Percentiles rank a stretch among this genome's conserved stretches.
Evolutionary conservation across 2,888 invertebrate genomes (phyloP).

Genomic region (Zonitis immaculata): DNA sequence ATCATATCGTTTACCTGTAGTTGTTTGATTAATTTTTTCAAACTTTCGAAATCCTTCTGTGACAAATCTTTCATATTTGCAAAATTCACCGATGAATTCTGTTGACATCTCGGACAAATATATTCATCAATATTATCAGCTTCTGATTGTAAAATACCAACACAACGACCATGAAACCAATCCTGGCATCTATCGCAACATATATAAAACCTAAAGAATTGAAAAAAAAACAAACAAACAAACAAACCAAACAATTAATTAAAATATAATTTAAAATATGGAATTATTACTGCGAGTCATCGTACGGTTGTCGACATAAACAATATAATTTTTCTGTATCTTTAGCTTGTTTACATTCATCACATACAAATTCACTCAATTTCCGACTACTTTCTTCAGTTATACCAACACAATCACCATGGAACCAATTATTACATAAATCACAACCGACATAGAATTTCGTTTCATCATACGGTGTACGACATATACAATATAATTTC

Average conservation of each 20-base stretch:
- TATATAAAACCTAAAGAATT: constrained; percentile 82
- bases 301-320: constrained; percentile 92
- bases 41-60: constrained; percentile 72
- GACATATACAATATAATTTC: constrained; percentile 85
- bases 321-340: constrained; percentile 93
- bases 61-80: constrained; percentile 85
- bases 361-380: constrained; percentile 85
- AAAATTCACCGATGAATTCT: constrained; percentile 81
- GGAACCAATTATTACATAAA: constrained; percentile 97
- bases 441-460: constrained; percentile 99
- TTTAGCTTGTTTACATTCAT: constrained; percentile 78
- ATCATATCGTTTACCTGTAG: constrained; percentile 80
- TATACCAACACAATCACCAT: constrained; percentile 93
- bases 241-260: too few relatives aligned
- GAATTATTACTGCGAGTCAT: constrained; percentile 84
- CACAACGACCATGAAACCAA: constrained; percentile 98
- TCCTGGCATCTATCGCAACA: constrained; percentile 98
- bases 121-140: constrained; percentile 95
- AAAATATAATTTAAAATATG: background rate
- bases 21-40: constrained; percentile 83
- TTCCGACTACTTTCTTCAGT: constrained; percentile 87
- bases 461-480: constrained; percentile 91
- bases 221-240: too few relatives aligned
- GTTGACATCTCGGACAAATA: constrained; percentile 92
- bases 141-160: constrained; percentile 89